Base-by-base conservation (phyloP, 2,888 invertebrate genomes). In the Andrena haemorrhoa region DNA sequence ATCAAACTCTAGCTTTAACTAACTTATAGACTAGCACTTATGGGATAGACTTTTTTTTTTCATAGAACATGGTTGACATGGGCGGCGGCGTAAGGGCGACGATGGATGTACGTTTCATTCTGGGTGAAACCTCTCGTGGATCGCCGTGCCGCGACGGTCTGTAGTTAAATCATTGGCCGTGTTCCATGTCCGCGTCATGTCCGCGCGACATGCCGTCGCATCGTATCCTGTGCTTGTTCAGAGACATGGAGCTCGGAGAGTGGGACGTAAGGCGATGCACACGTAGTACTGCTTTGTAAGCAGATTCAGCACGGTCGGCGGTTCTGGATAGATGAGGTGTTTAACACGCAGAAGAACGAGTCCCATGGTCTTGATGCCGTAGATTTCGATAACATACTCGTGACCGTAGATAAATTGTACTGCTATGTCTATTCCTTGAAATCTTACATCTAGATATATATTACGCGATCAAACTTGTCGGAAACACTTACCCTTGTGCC, bases 11-110 rank as follows among this genome's bases (percentile, higher is more conserved):
- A 93, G 90, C 86, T 88, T 89, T 90, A 92, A 92, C 91, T 93
- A 93, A 92, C 93, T 93, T 93, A 93, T 90, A 90, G 88, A 91
- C 92, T 93, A 93, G 88, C 89, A 84, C 90, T 89, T 91, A 91
- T 88, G 78, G 84, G 85, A 86, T 84, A 86, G 70, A 72, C 72
- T 83, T 79, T 63, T 78, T 83, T 70, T 83, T 79, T 63, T 78
- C 82, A 75, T 79, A 74, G 33, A 74, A 83, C 47, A 72, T 72
- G 65, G 78, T 66, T 81, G 84, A 31, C 49, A 77, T 66, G 51
- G 64, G 79, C 64, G 64, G 79, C 64, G 65, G 78, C 74, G 53
- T 64, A 61, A 70, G 23, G 61, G 73, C 74, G 73, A 56, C 75
- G 78, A 68, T 49, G 75, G 65, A 71, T 85, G 53, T 78, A 68